phyloP scores from a whole-genome alignment of 2,797 vertebrate genomes.

The Sciurus vulgaris region DNA sequence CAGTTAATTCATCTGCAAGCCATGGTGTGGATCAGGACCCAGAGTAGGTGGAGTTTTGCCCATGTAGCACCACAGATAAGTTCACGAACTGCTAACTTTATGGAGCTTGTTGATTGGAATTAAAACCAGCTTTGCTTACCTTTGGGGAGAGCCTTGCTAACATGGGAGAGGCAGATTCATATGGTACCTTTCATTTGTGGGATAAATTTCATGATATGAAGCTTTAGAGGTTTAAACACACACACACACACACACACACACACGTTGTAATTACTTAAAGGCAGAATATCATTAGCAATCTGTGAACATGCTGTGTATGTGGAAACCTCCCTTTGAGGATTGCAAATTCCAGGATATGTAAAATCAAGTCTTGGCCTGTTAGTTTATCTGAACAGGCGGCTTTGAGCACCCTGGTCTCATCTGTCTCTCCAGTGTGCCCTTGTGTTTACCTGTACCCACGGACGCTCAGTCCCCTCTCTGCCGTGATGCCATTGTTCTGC shows the following conservation, averaged over 20 bases:
- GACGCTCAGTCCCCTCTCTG: not conserved
- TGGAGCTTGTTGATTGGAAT: not conserved
- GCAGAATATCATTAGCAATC: not conserved
- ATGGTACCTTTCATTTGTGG: not conserved
- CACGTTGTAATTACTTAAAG: not conserved
- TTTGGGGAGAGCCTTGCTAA: constrained; percentile 44
- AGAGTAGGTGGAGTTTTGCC: not conserved
- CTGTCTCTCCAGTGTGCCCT: not conserved
- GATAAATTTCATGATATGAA: not conserved
- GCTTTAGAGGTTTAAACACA: not conserved
- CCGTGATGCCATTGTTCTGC: constrained; percentile 66
- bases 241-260: rapidly evolving
- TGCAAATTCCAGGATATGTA: not conserved
- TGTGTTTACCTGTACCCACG: not conserved
- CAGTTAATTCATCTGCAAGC: not conserved
- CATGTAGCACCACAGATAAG: not conserved
- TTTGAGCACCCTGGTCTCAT: not conserved
- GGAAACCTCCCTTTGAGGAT: not conserved
- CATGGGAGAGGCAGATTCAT: not conserved
- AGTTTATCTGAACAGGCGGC: not conserved
- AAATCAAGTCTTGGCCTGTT: constrained; percentile 12
- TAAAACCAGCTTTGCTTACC: constrained; percentile 10
- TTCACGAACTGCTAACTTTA: not conserved
- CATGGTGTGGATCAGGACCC: not conserved
- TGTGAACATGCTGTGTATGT: not conserved